Evolutionary conservation across 2,797 vertebrate species (phyloP).

Genomic region (Scleropages formosus): DNA sequence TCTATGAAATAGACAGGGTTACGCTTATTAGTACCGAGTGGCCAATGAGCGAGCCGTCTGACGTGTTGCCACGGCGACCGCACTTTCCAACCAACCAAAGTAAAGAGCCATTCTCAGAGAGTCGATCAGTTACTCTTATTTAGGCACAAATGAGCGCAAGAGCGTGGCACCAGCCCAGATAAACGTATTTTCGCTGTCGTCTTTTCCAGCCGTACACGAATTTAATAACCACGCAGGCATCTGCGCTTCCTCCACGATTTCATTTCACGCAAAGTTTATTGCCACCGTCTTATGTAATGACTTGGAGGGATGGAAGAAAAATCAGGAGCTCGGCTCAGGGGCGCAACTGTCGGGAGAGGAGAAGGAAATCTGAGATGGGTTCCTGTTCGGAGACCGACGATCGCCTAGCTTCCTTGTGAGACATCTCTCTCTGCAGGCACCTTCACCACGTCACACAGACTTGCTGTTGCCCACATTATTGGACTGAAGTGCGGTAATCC

Average conservation of each 20-base stretch:
- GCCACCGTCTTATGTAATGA: conserved; percentile 1
- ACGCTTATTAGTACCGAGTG: neutral
- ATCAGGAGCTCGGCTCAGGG: no score
- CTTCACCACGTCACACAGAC: neutral
- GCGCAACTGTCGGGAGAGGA: no score
- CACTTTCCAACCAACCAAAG: neutral
- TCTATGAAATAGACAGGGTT: conserved; percentile 5
- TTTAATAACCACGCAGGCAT: neutral
- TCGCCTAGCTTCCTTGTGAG: neutral
- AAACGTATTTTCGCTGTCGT: neutral
- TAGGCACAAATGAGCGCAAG: neutral
- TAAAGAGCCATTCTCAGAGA: neutral
- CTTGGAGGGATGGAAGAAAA: neutral
- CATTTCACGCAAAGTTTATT: conserved; percentile 17
- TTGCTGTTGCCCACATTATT: conserved; percentile 70
- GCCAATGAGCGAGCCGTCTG: conserved; percentile 1
- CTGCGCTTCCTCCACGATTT: conserved; percentile 3
- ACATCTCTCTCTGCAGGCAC: neutral
- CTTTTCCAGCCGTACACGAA: neutral
- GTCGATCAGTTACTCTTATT: neutral
- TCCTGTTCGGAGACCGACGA: neutral
- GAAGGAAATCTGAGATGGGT: no score
- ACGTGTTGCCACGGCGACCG: neutral
- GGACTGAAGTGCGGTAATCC: conserved; percentile 56
- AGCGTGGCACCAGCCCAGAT: no score